Base-by-base conservation (phyloP, 2,797 vertebrate genomes). In the Jordanella pulchra region DNA sequence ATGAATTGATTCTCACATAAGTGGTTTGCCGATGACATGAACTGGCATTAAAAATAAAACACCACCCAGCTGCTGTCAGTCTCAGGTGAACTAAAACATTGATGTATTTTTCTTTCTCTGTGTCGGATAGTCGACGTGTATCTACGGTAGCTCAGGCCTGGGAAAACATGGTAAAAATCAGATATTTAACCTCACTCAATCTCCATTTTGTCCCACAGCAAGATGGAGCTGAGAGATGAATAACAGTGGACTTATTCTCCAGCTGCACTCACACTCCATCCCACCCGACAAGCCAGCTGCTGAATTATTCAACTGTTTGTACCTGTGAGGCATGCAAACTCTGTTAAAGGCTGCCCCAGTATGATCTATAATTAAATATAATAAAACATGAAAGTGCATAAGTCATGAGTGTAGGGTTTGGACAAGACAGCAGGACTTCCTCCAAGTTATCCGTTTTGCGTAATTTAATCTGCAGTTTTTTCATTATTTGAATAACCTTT, bases 331-430 rank as follows among this genome's bases (percentile, higher is more conserved):
- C 93, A 89, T 93, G 89, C 84, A 85, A 89, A 84, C 91, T 82
- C 90, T 86, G 89, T 92, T 93, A 90, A 81, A 87, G 91, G 91
- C 89, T 89, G 88, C 90, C 88, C 91, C 65, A 58, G 91, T 90
- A 92, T 93, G 90, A 94, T 95, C 91, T 93, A 95, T 95, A 94
- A 95, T 95, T 95, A 94, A 95, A 93, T 92, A 91, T 91, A 91
- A 92, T 93, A 91, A 90, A 91, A 94, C 89, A 93, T 94, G 89
- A 96, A 96, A 96, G 96, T 96, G 95, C 93, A 96, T 95, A 93
- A 91, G 87, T 93, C 89, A 95, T 93, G 86, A 94, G 84, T 84
- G 77, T 68, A 77, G 85, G 79, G 83, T 86, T 82, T 89, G 84
- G 86, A 90, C 88, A 84, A 92, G 87, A 90, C 89, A 90, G 83